phyloP scores from a whole-genome alignment of 2,888 invertebrate genomes.

The Vanessa cardui region DNA sequence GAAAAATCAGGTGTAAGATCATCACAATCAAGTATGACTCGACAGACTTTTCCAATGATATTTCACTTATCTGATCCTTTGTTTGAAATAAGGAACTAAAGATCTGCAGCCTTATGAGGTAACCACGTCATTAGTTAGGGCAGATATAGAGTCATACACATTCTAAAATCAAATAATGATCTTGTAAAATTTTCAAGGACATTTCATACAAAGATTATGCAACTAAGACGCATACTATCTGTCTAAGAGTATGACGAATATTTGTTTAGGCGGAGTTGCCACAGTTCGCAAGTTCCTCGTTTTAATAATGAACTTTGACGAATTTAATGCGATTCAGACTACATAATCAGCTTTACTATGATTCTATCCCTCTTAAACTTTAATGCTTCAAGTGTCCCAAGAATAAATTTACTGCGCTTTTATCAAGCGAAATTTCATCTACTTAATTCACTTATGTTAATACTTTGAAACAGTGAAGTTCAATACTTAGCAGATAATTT shows the following conservation, averaged over 20 bases:
- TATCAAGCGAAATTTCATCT: not conserved
- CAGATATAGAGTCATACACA: too few species aligned
- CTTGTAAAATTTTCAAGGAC: too few species aligned
- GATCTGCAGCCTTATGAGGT: too few species aligned
- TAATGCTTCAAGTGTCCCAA: constrained; percentile 26
- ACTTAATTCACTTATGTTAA: constrained; percentile 1
- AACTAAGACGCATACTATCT: not conserved
- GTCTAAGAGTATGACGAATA: constrained; percentile 15
- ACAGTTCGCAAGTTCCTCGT: constrained; percentile 35
- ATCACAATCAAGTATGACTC: too few species aligned
- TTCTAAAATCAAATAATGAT: too few species aligned
- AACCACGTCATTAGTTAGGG: too few species aligned
- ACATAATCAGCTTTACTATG: constrained; percentile 38
- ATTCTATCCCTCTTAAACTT: constrained; percentile 38
- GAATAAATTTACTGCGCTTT: constrained; percentile 29
- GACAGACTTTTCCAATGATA: too few species aligned
- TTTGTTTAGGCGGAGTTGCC: constrained; percentile 27
- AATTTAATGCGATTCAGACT: constrained; percentile 41
- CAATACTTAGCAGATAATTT: not conserved
- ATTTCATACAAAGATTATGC: not conserved
- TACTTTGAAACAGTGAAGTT: not conserved
- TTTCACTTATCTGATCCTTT: too few species aligned
- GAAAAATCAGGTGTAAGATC: too few species aligned
- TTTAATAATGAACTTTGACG: constrained; percentile 42
- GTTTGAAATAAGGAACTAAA: too few species aligned